A percentile compares a stretch with the other conserved stretches of the same genome.
Evolutionary conservation across 2,888 invertebrate genomes (phyloP).

Genomic region (Dione juno): DNA sequence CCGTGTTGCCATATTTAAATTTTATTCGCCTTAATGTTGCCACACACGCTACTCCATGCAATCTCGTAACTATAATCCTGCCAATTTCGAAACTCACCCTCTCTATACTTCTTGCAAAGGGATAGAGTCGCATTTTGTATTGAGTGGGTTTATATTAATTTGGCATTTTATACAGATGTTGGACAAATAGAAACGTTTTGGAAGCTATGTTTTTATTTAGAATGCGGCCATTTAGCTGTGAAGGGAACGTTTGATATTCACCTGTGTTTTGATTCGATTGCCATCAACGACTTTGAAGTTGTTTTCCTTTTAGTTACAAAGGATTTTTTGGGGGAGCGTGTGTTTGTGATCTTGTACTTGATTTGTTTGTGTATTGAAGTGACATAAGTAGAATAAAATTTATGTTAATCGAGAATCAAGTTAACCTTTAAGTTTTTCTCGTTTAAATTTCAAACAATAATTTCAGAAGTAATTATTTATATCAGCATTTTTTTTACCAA

Average conservation of each 20-base stretch:
- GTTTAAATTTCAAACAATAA: too few species aligned
- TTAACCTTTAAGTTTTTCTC: too few species aligned
- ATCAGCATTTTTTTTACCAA: too few species aligned
- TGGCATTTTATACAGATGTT: conserved; percentile 66
- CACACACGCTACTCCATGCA: conserved; percentile 78
- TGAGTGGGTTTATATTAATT: conserved; percentile 34
- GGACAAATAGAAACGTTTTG: conserved; percentile 76
- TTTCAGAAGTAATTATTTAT: too few species aligned
- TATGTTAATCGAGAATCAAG: too few species aligned
- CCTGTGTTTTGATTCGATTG: conserved; percentile 72
- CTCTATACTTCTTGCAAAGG: conserved; percentile 43
- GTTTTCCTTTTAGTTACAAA: conserved; percentile 40
- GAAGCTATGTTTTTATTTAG: conserved; percentile 82
- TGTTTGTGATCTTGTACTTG: conserved; percentile 9
- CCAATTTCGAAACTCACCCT: conserved; percentile 45
- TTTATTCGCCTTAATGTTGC: conserved; percentile 82
- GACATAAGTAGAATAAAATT: background rate
- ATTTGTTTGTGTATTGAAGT: background rate
- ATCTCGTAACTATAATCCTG: conserved; percentile 74
- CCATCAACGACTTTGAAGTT: conserved; percentile 37
- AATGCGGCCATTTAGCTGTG: conserved; percentile 72
- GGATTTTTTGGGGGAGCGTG: conserved; percentile 26
- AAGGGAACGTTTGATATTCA: conserved; percentile 69
- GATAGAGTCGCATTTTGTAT: conserved; percentile 51
- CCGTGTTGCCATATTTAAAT: conserved; percentile 81